Conservation (phyloP, 2,888 invertebrate genomes). For the Amphipyra tragopoginis region DNA sequence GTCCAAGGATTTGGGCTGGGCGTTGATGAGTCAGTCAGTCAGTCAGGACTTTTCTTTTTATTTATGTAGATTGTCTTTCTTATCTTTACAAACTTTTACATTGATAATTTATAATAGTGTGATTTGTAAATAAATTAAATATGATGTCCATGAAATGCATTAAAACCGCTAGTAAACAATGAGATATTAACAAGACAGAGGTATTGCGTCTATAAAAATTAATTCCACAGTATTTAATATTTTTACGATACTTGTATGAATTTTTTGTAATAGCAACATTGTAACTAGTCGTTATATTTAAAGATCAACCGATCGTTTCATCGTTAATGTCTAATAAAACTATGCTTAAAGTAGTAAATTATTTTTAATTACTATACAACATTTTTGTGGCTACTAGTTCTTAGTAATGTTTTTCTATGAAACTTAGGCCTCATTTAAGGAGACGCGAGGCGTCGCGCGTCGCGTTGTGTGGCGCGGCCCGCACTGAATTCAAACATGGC, state of each 20-base stretch:
- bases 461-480: no score
- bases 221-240: slow-evolving; percentile 25
- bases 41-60: no score
- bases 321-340: slow-evolving; percentile 48
- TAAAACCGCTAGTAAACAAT: slow-evolving; percentile 22
- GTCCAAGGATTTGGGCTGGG: no score
- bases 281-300: slow-evolving; percentile 39
- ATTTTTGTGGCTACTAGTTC: slow-evolving; percentile 28
- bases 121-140: background rate
- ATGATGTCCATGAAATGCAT: slow-evolving; percentile 19
- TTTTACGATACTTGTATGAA: slow-evolving; percentile 40
- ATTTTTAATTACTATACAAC: slow-evolving; percentile 43
- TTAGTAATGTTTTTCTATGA: slow-evolving; percentile 2
- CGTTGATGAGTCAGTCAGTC: no score
- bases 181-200: slow-evolving; percentile 28
- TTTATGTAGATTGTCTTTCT: no score
- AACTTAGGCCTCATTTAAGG: no score
- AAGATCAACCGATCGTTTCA: slow-evolving; percentile 32
- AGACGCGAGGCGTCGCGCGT: no score
- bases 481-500: no score
- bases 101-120: background rate
- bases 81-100: no score
- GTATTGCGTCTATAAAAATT: slow-evolving; percentile 35
- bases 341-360: slow-evolving; percentile 37
- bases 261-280: slow-evolving; percentile 53